phyloP scores from a whole-genome alignment of 2,797 vertebrate species.

The Poecilia velifera region DNA sequence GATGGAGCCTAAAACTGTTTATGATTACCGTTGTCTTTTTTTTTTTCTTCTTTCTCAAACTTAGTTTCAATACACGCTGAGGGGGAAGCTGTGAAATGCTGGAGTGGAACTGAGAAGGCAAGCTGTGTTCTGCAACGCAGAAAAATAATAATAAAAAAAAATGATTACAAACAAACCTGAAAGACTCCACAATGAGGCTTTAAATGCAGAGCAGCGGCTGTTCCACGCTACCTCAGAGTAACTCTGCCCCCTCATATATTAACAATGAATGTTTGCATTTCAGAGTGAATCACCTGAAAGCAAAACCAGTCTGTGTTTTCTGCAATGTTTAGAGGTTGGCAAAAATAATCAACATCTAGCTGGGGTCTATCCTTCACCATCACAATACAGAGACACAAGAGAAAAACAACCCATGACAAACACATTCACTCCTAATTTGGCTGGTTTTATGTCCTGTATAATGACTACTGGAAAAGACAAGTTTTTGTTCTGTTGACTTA shows the following conservation, averaged over 20 bases:
- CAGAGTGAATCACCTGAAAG: not conserved
- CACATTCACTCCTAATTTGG: not conserved
- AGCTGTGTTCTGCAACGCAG: not conserved
- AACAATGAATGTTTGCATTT: not conserved
- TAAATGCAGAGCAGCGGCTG: not conserved
- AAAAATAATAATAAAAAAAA: not conserved
- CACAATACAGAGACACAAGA: not conserved
- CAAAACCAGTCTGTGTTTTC: not conserved
- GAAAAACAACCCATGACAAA: not conserved
- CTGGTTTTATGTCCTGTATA: too few species aligned
- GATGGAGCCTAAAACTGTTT: not conserved
- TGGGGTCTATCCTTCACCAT: not conserved
- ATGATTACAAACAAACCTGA: not conserved
- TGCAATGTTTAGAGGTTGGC: not conserved
- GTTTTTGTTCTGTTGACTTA: too few species aligned
- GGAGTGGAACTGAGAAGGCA: not conserved
- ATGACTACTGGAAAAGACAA: too few species aligned
- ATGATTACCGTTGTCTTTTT: not conserved
- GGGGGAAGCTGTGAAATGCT: not conserved
- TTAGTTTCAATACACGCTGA: not conserved
- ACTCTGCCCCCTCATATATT: too few species aligned
- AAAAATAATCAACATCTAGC: not conserved
- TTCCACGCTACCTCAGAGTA: not conserved
- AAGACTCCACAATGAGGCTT: slow-evolving; percentile 5
- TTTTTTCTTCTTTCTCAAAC: not conserved